phyloP scores from a whole-genome alignment of 2,113 vertebrate genomes.

The Corythornis madagascariensis region DNA sequence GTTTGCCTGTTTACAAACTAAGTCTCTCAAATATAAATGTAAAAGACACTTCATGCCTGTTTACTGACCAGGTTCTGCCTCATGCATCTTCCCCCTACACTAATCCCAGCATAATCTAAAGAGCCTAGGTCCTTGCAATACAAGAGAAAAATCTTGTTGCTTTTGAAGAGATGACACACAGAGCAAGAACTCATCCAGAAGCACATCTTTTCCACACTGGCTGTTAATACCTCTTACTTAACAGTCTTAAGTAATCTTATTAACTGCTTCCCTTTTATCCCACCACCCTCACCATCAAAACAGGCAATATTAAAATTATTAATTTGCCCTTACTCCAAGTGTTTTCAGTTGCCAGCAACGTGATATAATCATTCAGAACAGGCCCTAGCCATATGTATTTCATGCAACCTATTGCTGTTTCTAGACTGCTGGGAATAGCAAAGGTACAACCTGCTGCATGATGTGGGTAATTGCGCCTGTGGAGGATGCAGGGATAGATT shows the following conservation, averaged over 20 bases:
- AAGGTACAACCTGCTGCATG: constrained; percentile 84
- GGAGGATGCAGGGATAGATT: constrained; percentile 79
- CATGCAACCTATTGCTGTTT: background rate
- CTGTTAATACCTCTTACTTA: background rate
- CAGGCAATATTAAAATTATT: background rate
- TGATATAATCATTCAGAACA: background rate
- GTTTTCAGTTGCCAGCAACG: background rate
- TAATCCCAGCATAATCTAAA: background rate
- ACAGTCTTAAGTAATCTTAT: background rate
- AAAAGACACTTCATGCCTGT: background rate
- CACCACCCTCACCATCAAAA: background rate
- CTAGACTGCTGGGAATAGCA: constrained; percentile 1
- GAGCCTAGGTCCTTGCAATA: background rate
- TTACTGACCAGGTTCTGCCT: background rate
- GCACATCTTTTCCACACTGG: background rate
- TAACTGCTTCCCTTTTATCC: background rate
- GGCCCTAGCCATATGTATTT: background rate
- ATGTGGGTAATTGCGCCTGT: constrained; percentile 81
- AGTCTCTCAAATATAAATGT: background rate
- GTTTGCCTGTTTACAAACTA: background rate
- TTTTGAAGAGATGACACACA: background rate
- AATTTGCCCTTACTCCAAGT: background rate
- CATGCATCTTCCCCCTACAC: background rate
- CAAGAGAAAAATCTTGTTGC: background rate
- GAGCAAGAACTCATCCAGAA: background rate